Conservation (phyloP, 2,888 invertebrate species). For the Frankliniella fusca region DNA sequence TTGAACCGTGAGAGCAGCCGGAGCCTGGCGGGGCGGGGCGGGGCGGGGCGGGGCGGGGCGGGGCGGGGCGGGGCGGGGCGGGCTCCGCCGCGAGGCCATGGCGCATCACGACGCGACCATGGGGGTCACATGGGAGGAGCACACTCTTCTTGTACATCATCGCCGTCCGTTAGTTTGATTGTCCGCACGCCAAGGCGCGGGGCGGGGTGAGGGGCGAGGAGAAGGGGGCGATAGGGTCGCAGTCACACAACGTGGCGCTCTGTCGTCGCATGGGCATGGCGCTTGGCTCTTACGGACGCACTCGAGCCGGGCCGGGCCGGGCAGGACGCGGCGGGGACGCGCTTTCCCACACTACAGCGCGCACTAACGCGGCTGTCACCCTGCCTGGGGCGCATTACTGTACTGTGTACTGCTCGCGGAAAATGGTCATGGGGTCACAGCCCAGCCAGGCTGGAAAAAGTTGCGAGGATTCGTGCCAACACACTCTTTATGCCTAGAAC, state of each 20-base stretch:
- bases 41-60: background rate
- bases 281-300: background rate
- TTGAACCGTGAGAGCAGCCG: constrained; percentile 1
- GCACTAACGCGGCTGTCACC: background rate
- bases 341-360: background rate
- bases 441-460: no score
- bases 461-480: no score
- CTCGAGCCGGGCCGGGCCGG: background rate
- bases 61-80: background rate
- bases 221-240: no score
- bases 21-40: background rate
- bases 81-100: background rate
- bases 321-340: background rate
- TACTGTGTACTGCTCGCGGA: background rate
- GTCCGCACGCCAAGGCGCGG: no score
- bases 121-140: no score
- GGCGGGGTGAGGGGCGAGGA: no score
- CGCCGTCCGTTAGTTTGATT: no score
- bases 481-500: no score
- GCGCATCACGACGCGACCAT: no score
- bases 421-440: background rate
- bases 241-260: background rate
- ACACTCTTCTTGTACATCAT: no score
- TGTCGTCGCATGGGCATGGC: background rate
- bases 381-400: background rate